Evolutionary conservation across 2,113 vertebrate genomes (phyloP), one percentile per base, ranked within the genome.

Genomic region (Sprattus sprattus): DNA sequence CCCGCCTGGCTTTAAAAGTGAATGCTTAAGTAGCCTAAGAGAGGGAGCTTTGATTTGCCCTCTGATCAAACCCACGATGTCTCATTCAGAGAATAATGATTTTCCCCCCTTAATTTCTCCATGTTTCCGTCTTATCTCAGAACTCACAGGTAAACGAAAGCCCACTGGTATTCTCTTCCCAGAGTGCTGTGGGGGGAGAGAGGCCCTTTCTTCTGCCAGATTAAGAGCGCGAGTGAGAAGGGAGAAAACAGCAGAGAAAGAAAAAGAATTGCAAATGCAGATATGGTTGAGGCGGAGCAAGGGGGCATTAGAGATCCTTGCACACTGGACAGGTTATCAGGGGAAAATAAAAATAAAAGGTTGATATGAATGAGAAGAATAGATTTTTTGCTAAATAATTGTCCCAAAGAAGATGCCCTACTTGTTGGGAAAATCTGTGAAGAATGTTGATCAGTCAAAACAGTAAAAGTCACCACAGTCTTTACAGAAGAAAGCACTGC

Each of bases 1-100:
- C 95, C 97, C 97, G 96, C 96, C 94, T 60, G 96, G 93, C 94
- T 99, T 98, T 99, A 97, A 98, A 99, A 99, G 98, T 98, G 97
- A 99, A 99, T 99, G 97, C 97, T 97, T 99, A 98, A 99, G 97
- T 97, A 99, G 96, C 95, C 97, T 97, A 97, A 97, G 97, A 99
- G 96, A 98, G 96, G 94, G 94, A 64, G 94, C 97, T 99, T 99
- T 98, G 97, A 99, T 99, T 98, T 96, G 93, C 94, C 95, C 96
- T 96, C 97, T 97, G 95, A 98, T 98, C 97, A 98, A 98, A 96
- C 97, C 96, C 95, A 92, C 96, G 96, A 97, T 96, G 95, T 97
- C 97, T 98, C 96, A 97, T 98, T 99, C 96, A 95, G 96, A 96
- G 96, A 97, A 97, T 98, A 98, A 99, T 98, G 97, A 95, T 94